These are phyloP conservation scores for Anabacerthia variegaticeps DNA, from an alignment of 2,797 vertebrate genomes.

Conservation along the genomic window DNA sequence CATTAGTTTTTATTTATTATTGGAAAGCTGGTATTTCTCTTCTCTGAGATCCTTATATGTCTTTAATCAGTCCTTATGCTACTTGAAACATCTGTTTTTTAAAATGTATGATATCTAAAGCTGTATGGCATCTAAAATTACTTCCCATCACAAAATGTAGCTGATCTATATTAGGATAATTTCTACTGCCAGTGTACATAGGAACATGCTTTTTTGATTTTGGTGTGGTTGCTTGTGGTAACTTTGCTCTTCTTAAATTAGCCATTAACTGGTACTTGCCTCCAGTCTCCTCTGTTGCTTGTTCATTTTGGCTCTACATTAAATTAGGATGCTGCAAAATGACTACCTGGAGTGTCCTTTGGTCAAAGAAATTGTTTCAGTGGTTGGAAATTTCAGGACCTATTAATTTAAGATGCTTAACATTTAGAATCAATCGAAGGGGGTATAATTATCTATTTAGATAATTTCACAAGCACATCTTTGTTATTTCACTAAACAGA, in stretches of 20 bases:
- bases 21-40: background rate
- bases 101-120: background rate
- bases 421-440: background rate
- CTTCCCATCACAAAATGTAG: background rate
- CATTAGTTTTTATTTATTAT: background rate
- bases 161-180: background rate
- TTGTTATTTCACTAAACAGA: background rate
- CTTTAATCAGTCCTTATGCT: background rate
- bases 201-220: background rate
- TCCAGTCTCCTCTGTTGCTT: background rate
- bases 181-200: background rate
- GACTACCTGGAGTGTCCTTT: background rate
- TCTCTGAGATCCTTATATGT: background rate
- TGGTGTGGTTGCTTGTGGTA: background rate
- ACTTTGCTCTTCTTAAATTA: background rate
- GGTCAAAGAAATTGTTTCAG: background rate
- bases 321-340: background rate
- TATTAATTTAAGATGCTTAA: background rate
- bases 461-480: background rate
- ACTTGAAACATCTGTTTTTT: background rate
- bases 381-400: background rate
- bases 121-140: background rate
- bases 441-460: background rate
- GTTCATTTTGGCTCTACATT: background rate
- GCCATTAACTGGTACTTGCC: background rate